Base-by-base conservation (phyloP, 2,888 invertebrate genomes). In the Drosophila picticornis region DNA sequence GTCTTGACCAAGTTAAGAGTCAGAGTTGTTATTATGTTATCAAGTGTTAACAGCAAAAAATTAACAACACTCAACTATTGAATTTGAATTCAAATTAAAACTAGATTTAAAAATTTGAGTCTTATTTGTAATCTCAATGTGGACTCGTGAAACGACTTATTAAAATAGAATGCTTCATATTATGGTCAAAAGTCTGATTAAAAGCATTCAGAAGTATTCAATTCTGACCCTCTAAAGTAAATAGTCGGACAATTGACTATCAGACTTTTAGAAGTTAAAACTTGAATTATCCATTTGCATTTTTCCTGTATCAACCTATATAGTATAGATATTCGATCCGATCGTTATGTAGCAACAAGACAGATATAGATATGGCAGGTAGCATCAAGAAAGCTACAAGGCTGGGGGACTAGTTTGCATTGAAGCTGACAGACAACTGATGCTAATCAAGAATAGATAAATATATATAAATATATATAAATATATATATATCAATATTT, bases 21-120 rank as follows among this genome's bases (percentile, higher is more conserved):
- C 4, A 4, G n/a, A 40, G 1, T 0, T 40, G 4, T 10, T 10
- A 10, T n/a, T 40, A n/a, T 40, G 0, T n/a, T n/a, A n/a, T 38
- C 38, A n/a, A 9, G 19, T 32, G 11, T 11, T 32, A 32, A 32
- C 3, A 7, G 3, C 19, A 9, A 38, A 9, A 38, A 40, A n/a
- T 9, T 2, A 4, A n/a, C 19, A 38, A 19, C 10, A 4, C n/a
- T 38, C 2, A 40, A 10, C 11, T 32, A 32, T 11, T 4, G 11
- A 10, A 2, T 6, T 36, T 36, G 10, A 40, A 10, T n/a, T 10
- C 19, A 4, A n/a, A 19, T 40, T 43, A 1, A 43, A 22, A 22
- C 13, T 3, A 43, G 22, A 6, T 43, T 11, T 22, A 3, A 1
- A 22, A 6, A n/a, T 6, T n/a, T 6, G 0, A 11, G 2, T 11